Conservation (phyloP, 2,113 vertebrate genomes). For the Oriolus oriolus region DNA sequence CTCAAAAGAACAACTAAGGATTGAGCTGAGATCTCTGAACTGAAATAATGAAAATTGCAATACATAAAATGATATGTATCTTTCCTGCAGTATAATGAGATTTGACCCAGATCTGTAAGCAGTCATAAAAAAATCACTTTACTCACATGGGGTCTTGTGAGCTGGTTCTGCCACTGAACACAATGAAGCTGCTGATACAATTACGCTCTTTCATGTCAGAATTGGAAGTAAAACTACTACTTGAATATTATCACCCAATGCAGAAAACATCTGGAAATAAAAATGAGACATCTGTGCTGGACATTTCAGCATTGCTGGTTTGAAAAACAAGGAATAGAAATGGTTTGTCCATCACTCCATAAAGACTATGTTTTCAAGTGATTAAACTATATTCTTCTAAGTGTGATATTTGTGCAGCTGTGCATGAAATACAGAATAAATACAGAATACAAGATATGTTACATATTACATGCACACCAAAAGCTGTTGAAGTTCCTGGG, state of each 20-base stretch:
- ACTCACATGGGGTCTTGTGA: neutral
- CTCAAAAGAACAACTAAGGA: neutral
- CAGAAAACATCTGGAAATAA: neutral
- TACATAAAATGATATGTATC: neutral
- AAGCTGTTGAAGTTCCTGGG: neutral
- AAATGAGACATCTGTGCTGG: neutral
- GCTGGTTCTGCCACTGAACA: neutral
- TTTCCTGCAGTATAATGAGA: neutral
- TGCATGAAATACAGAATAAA: neutral
- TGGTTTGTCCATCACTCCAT: neutral
- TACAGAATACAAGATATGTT: neutral
- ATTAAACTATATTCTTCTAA: neutral
- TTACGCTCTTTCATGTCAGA: neutral
- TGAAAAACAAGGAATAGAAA: neutral
- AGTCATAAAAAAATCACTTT: neutral
- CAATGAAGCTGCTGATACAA: neutral
- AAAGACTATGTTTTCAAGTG: neutral
- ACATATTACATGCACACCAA: neutral
- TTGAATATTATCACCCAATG: neutral
- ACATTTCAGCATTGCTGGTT: neutral
- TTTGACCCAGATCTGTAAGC: neutral
- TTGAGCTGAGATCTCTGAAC: neutral
- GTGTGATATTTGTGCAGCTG: neutral
- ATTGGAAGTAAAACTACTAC: neutral
- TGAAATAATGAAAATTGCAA: neutral